phyloP scores from a whole-genome alignment of 2,113 vertebrate species.

The Hystrix brachyura region DNA sequence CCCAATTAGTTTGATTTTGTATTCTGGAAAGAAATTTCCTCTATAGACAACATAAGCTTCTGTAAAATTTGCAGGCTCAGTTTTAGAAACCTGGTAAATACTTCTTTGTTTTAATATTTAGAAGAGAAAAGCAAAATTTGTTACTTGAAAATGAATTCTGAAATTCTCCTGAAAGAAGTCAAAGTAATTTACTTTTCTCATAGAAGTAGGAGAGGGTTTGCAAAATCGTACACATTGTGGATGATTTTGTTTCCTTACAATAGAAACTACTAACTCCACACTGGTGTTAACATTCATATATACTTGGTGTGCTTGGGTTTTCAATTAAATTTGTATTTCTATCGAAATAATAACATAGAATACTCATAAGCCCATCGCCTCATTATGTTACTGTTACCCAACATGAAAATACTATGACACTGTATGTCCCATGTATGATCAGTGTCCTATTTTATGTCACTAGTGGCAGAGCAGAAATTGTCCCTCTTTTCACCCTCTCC shows the following conservation, averaged over 20 bases:
- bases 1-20: not conserved
- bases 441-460: not conserved
- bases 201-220: not conserved
- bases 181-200: not conserved
- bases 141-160: slow-evolving; percentile 9
- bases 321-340: not conserved
- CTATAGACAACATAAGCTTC: not conserved
- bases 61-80: not conserved
- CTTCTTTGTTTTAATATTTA: not conserved
- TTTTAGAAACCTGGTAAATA: not conserved
- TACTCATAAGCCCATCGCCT: rapidly evolving
- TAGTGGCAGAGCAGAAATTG: not conserved
- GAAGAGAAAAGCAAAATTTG: not conserved
- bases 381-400: not conserved
- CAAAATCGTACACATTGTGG: not conserved
- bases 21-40: not conserved
- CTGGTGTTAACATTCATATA: not conserved
- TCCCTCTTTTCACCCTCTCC: not conserved
- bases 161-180: not conserved
- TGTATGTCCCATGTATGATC: not conserved
- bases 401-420: not conserved
- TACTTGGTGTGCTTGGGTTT: not conserved
- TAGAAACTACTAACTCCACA: not conserved
- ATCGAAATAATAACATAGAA: not conserved
- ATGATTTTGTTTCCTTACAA: slow-evolving; percentile 38